These are phyloP conservation scores for Alexandromys fortis DNA, from an alignment of 2,113 vertebrate species.

Conservation along the genomic window DNA sequence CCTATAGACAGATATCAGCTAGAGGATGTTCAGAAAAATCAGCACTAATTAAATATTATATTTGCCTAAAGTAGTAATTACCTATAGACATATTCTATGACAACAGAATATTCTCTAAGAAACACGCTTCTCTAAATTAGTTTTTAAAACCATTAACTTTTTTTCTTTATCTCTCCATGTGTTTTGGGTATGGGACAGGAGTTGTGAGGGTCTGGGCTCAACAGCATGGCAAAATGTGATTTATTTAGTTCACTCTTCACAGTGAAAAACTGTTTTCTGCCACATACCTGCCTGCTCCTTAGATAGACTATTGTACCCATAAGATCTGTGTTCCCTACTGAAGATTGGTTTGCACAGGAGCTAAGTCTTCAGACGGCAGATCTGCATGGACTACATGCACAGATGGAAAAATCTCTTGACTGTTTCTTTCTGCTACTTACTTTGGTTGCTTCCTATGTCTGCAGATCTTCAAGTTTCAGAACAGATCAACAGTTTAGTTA, in stretches of 20 bases:
- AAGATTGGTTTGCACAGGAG: neutral
- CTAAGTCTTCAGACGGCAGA: neutral
- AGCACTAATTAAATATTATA: neutral
- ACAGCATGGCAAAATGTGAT: neutral
- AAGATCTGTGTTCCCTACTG: neutral
- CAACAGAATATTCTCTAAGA: neutral
- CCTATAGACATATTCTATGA: neutral
- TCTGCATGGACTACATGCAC: neutral
- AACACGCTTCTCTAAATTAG: neutral
- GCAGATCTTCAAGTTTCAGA: neutral
- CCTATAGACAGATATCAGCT: neutral
- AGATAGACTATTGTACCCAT: neutral
- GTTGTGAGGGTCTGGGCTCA: neutral
- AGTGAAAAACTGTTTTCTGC: neutral
- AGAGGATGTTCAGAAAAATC: neutral
- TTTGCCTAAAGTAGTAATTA: neutral
- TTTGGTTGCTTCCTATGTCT: neutral
- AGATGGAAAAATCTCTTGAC: neutral
- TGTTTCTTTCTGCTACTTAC: neutral
- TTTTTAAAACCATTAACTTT: neutral
- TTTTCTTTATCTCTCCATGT: neutral
- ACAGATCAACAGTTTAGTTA: neutral
- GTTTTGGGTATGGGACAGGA: neutral
- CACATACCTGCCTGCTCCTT: neutral
- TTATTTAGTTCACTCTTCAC: neutral